Evolutionary conservation across 2,797 vertebrate genomes (phyloP), one percentile per base, ranked within the genome.

Genomic region (Peromyscus attwateri): DNA sequence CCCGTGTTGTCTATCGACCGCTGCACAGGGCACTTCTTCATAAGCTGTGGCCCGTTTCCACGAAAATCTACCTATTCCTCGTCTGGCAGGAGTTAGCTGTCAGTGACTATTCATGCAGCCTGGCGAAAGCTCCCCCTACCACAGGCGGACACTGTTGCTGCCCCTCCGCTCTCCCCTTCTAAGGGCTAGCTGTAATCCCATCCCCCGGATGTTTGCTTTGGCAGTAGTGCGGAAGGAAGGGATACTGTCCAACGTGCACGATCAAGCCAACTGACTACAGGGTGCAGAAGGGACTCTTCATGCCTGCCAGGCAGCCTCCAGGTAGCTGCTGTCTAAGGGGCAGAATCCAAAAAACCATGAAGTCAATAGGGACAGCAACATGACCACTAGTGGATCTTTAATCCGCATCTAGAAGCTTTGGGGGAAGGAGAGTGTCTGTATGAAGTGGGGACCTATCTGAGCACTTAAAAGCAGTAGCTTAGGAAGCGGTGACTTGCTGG

Each of bases 251-350:
- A 25, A 77, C 49, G 10, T 52, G 73, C 2, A 1, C 71, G 80
- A 10, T 31, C 57, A 6, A 82, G 71, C 84, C 5, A 3, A n/a
- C 77, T 5, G 57, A 31, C 85, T 29, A 87, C 81, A 91, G 90
- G 49, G 89, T 66, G 66, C 77, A 89, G 52, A 68, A 84, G 68
- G 43, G 66, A 19, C 70, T 64, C 57, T 14, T 71, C 6, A 1
- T 2, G 85, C 46, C 87, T 46, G 29, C 68, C 27, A 1, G 79
- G 92, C 88, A 52, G 25, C 73, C 60, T 31, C 25, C 71, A 7
- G 68, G 13, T 16, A 70, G 95, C 97, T 96, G 95, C 97, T 96
- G 91, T 96, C 97, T 90, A 85, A 91, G 89, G 97, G 96, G 13
- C 98, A 96, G 97, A 98, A 97, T 96, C 12, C 29, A 5, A 79